Percentiles rank a stretch among this genome's conserved stretches.
Evolutionary conservation across 2,113 vertebrate species (phyloP).

Genomic region (Bubo blakistoni): DNA sequence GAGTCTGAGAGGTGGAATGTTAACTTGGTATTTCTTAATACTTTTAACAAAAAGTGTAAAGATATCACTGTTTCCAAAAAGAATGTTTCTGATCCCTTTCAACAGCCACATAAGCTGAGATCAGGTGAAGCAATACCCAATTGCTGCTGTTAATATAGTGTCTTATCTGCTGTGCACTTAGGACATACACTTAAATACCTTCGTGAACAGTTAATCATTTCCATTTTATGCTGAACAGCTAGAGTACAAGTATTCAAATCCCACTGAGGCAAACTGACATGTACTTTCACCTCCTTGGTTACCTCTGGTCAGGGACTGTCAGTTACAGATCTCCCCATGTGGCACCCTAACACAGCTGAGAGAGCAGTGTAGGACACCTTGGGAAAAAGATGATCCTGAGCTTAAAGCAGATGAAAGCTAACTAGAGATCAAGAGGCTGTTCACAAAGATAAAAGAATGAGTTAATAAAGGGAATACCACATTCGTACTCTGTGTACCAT

Average conservation of each 20-base stretch:
- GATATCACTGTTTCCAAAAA: not conserved
- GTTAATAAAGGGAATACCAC: not conserved
- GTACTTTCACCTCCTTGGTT: not conserved
- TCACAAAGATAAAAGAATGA: not conserved
- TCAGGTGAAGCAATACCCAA: not conserved
- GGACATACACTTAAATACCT: not conserved
- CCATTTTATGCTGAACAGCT: not conserved
- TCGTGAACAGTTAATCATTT: not conserved
- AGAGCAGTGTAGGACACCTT: not conserved
- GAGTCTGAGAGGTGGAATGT: not conserved
- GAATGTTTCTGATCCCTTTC: not conserved
- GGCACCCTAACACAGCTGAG: not conserved
- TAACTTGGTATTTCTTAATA: not conserved
- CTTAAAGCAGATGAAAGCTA: not conserved
- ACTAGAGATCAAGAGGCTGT: not conserved
- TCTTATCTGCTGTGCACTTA: not conserved
- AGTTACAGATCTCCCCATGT: not conserved
- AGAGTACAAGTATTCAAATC: not conserved
- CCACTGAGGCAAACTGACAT: not conserved
- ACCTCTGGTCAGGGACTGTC: not conserved
- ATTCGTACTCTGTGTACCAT: not conserved
- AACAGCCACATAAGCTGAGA: not conserved
- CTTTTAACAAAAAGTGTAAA: not conserved
- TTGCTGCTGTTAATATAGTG: not conserved
- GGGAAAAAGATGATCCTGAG: not conserved